These are phyloP conservation scores for Nephrotoma flavescens DNA, from an alignment of 2,888 invertebrate genomes.

Conservation along the genomic window DNA sequence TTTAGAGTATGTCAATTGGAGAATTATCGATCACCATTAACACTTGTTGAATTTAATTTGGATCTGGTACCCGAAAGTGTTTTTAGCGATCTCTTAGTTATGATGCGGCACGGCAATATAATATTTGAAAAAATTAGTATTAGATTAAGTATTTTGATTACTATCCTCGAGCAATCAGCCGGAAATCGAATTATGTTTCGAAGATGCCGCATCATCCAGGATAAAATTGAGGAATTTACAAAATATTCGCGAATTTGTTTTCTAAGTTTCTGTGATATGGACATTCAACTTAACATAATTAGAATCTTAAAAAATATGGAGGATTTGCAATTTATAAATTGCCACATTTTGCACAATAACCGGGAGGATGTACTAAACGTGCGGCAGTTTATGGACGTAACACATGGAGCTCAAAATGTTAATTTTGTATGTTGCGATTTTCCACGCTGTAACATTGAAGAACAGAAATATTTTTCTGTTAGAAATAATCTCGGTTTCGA, in stretches of 20 bases:
- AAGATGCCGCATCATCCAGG: background rate
- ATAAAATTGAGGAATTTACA: background rate
- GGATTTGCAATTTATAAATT: background rate
- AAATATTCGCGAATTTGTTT: background rate
- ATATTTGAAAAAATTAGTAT: background rate
- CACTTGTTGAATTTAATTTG: background rate
- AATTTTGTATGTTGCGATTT: too few relatives aligned
- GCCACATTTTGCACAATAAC: background rate
- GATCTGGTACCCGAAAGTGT: background rate
- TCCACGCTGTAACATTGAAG: too few relatives aligned
- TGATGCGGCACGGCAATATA: background rate
- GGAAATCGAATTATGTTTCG: background rate
- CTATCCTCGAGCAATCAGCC: background rate
- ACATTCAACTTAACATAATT: background rate
- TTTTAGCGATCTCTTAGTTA: background rate
- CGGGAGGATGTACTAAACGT: too few relatives aligned
- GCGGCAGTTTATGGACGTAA: too few relatives aligned
- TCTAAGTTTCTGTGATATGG: background rate
- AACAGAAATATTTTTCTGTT: too few relatives aligned
- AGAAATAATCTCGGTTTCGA: too few relatives aligned
- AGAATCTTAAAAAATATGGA: background rate
- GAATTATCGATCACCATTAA: background rate
- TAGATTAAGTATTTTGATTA: background rate
- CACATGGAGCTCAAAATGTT: too few relatives aligned
- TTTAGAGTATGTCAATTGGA: background rate